A percentile compares a stretch with the other conserved stretches of the same genome.
phyloP scores from a whole-genome alignment of 2,113 vertebrate genomes.

The Brienomyrus brachyistius region DNA sequence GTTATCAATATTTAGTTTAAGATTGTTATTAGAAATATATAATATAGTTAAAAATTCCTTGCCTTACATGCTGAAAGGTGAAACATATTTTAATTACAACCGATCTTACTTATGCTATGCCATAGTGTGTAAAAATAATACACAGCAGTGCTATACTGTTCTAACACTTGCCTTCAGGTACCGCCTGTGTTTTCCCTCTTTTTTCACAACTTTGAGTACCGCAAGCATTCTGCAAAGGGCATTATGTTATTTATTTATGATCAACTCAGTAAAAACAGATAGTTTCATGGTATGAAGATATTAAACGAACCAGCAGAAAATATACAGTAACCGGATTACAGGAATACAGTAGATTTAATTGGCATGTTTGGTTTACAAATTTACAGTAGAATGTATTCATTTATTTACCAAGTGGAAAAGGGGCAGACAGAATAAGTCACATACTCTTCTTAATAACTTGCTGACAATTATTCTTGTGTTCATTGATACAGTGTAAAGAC shows the following conservation, averaged over 20 bases:
- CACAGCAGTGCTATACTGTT: constrained; percentile 59
- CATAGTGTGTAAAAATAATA: constrained; percentile 61
- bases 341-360: constrained; percentile 45
- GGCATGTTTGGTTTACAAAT: constrained; percentile 46
- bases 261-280: constrained; percentile 46
- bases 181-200: constrained; percentile 55
- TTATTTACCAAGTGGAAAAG: constrained; percentile 51
- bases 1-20: constrained; percentile 29
- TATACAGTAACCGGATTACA: constrained; percentile 48
- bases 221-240: constrained; percentile 56
- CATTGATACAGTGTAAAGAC: constrained; percentile 55
- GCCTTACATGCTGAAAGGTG: constrained; percentile 39
- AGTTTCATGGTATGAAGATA: constrained; percentile 54
- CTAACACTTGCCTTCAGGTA: constrained; percentile 66
- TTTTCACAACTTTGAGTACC: constrained; percentile 52
- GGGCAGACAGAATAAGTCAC: constrained; percentile 29
- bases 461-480: constrained; percentile 59
- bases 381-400: constrained; percentile 43
- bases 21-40: constrained; percentile 41
- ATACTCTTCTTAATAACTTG: constrained; percentile 43
- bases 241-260: constrained; percentile 47
- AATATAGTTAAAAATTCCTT: constrained; percentile 37
- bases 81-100: constrained; percentile 45
- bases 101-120: constrained; percentile 58
- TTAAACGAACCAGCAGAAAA: constrained; percentile 67